Evolutionary conservation across 2,113 vertebrate species (phyloP).

Genomic region (Ageneiosus marmoratus): DNA sequence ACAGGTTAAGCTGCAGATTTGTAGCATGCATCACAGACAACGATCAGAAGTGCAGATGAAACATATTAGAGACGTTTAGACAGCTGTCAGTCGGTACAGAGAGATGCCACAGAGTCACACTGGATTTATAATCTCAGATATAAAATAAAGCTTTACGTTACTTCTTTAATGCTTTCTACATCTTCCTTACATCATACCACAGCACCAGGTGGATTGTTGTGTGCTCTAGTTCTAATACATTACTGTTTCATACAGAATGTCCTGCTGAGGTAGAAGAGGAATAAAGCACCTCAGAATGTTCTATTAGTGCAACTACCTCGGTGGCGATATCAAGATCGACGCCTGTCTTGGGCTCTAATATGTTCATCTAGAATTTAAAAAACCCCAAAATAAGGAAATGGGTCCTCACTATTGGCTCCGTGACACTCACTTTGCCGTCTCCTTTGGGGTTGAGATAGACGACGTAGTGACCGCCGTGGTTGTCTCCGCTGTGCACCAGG

Average conservation of each 20-base stretch:
- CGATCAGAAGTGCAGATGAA: background rate
- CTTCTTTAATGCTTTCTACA: no score
- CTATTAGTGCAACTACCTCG: background rate
- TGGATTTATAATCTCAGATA: background rate
- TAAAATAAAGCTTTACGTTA: no score
- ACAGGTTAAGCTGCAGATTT: background rate
- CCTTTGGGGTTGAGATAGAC: constrained; percentile 99
- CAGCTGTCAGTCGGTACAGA: background rate
- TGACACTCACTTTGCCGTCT: constrained; percentile 94
- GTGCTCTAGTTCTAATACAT: no score
- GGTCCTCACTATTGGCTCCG: constrained; percentile 74
- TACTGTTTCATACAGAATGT: no score
- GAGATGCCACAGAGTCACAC: background rate
- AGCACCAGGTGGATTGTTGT: no score
- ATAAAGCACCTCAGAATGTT: no score
- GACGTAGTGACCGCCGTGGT: constrained; percentile 98
- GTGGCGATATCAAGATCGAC: background rate
- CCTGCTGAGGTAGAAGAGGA: no score
- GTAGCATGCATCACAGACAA: background rate
- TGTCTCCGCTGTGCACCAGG: constrained; percentile 97
- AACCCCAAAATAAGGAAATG: constrained; percentile 18
- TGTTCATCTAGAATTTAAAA: background rate
- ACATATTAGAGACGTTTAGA: background rate
- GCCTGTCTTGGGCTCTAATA: background rate
- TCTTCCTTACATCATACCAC: no score